Conservation (phyloP, 2,888 invertebrate species). For the Sinopyrophorus schimmeli region DNA sequence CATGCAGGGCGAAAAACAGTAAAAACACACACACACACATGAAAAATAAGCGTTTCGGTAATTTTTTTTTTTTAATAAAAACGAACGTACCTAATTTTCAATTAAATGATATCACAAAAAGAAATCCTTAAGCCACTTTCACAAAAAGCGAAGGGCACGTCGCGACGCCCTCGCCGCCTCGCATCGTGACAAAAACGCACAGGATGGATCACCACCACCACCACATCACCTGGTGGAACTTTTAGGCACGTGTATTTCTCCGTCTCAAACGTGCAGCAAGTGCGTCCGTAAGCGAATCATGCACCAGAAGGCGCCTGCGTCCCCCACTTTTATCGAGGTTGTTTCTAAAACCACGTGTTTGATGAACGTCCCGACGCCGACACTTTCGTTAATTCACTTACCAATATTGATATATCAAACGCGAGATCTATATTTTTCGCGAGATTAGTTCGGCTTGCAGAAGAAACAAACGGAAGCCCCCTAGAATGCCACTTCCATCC, state of each 20-base stretch:
- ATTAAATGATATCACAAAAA: too few species aligned
- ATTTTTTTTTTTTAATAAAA: too few species aligned
- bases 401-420: constrained; percentile 5
- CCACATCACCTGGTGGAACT: constrained; percentile 30
- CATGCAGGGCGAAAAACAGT: too few species aligned
- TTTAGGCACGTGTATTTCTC: constrained; percentile 33
- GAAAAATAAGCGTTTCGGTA: too few species aligned
- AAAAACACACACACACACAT: too few species aligned
- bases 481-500: too few species aligned
- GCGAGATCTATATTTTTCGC: neutral
- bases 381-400: constrained; percentile 1
- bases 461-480: too few species aligned
- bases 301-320: constrained; percentile 42
- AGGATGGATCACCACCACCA: neutral
- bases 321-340: constrained; percentile 47
- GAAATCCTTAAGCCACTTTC: too few species aligned
- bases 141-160: too few species aligned
- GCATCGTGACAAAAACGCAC: neutral
- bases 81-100: too few species aligned
- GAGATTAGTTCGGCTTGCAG: neutral
- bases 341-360: constrained; percentile 35
- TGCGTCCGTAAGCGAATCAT: constrained; percentile 43
- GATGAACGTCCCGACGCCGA: constrained; percentile 17
- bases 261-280: constrained; percentile 38
- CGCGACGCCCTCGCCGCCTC: too few species aligned